phyloP scores from a whole-genome alignment of 2,113 vertebrate species.

The Catharus minimus region DNA sequence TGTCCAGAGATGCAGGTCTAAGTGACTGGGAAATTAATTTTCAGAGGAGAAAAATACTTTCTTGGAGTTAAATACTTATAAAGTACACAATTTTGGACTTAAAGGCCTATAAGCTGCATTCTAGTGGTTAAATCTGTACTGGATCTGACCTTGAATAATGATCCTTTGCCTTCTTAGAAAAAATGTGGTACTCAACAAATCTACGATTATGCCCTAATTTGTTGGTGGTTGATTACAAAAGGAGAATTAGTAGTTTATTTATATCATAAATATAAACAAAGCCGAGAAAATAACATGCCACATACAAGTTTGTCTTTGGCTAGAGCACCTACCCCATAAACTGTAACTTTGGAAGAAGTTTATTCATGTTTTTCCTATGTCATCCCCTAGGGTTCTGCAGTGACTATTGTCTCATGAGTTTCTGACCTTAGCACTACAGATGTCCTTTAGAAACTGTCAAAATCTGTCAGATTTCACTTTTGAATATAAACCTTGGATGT shows the following conservation, averaged over 20 bases:
- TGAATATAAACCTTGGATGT: slow-evolving; percentile 13
- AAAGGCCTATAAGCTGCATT: not conserved
- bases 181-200: not conserved
- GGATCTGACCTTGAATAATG: not conserved
- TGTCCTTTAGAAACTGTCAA: slow-evolving; percentile 60
- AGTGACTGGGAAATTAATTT: not conserved
- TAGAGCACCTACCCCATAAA: not conserved
- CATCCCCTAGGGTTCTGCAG: not conserved
- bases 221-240: not conserved
- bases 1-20: not conserved
- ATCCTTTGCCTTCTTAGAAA: not conserved
- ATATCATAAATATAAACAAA: not conserved
- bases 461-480: slow-evolving; percentile 47
- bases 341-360: not conserved
- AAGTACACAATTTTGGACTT: not conserved
- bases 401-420: slow-evolving; percentile 29
- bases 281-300: not conserved
- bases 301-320: not conserved
- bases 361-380: not conserved
- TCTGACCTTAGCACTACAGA: slow-evolving; percentile 58
- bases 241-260: not conserved
- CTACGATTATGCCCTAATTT: not conserved
- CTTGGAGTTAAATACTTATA: not conserved
- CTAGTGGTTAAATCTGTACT: not conserved
- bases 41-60: not conserved